Evolutionary conservation across 2,888 invertebrate genomes (phyloP), one percentile per base, ranked within the genome.

Genomic region (Pterobdella sp.): DNA sequence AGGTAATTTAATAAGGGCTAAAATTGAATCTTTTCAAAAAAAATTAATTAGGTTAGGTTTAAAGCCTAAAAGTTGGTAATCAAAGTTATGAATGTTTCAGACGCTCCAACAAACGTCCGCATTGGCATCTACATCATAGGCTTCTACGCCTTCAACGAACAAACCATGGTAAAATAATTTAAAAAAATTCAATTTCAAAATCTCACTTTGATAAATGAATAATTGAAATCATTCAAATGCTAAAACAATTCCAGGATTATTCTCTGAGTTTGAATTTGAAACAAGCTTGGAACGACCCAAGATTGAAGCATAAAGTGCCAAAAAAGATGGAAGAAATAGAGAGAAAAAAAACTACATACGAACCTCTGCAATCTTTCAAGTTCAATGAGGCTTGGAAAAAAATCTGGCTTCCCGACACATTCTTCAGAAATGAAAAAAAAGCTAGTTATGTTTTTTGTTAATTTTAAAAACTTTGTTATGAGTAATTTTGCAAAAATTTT

Each of bases 261-360:
- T 93, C 93, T 77, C 92, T 93, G 22, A 93, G 93, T 81, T 91
- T 94, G 84, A 93, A 93, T 84, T 87, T 93, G 79, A 92, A 93
- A 77, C 93, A 93, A 87, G 92, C 92, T 80, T 94, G 93, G 93
- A 87, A 92, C 32, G 93, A 94, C 85, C 91, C 92, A 74, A 87
- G 93, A 37, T 87, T 93, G 36, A 66, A 14, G 31, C 75, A 73
- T 66, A 56, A 26, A 22, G 26, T 4, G 4, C 10, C n/a, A 22
- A 56, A 56, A n/a, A 56, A 56, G n/a, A 26, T 4, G 26, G 10
- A 42, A 22, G 56, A 75, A 29, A 72, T 75, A 18, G 31, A 52
- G 29, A n/a, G 63, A 10, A 63, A 63, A 10, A 65, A 32, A 34
- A 65, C 65, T 29, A 65, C 65, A 14, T 4, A 7, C 26, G n/a